Evolutionary conservation across 2,888 invertebrate genomes (phyloP).

Genomic region (Dasysyrphus tricinctus): DNA sequence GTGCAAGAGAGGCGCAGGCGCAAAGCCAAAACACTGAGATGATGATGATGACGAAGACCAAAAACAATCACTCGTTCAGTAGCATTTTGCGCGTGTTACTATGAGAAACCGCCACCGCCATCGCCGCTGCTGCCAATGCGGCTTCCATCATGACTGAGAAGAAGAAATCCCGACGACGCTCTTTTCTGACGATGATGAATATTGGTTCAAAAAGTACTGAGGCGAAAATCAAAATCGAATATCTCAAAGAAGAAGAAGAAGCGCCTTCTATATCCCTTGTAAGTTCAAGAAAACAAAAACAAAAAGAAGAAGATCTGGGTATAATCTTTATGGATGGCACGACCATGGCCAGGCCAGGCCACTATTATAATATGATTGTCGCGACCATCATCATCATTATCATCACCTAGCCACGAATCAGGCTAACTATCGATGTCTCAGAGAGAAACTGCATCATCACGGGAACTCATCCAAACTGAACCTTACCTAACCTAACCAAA

Average conservation of each 20-base stretch:
- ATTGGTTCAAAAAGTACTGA: conserved; percentile 62
- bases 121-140: background rate
- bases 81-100: conserved; percentile 73
- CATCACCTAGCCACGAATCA: conserved; percentile 75
- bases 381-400: conserved; percentile 75
- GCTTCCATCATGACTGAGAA: conserved; percentile 21
- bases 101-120: conserved; percentile 34
- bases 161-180: conserved; percentile 45
- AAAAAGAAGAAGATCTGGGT: conserved; percentile 49
- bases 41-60: background rate
- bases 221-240: conserved; percentile 64
- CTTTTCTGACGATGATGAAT: conserved; percentile 65
- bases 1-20: conserved; percentile 20
- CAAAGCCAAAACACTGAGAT: conserved; percentile 8
- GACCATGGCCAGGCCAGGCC: conserved; percentile 63
- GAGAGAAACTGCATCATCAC: conserved; percentile 32
- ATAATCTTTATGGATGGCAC: conserved; percentile 69
- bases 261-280: background rate
- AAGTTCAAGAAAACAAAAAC: background rate
- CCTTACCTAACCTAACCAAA: background rate
- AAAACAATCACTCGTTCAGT: conserved; percentile 70
- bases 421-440: conserved; percentile 67
- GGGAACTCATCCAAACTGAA: conserved; percentile 32
- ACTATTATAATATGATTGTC: conserved; percentile 75
- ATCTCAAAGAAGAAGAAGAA: conserved; percentile 10